phyloP scores from a whole-genome alignment of 2,888 invertebrate species.

The Neocrepidodera transversa region DNA sequence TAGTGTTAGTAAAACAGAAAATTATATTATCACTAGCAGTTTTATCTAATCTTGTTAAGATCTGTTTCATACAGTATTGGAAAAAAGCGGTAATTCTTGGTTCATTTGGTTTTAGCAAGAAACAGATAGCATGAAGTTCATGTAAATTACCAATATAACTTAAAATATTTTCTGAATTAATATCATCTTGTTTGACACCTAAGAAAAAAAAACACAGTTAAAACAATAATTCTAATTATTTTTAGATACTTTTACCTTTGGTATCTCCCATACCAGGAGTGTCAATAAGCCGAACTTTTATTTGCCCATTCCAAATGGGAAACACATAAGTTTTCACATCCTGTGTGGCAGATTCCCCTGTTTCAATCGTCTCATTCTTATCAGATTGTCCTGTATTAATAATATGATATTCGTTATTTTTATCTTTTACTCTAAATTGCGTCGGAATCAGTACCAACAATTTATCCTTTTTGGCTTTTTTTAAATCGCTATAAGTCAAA shows the following conservation, averaged over 20 bases:
- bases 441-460: constrained; percentile 50
- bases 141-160: constrained; percentile 49
- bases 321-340: constrained; percentile 46
- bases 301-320: constrained; percentile 37
- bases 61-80: constrained; percentile 53
- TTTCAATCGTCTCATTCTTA: constrained; percentile 41
- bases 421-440: constrained; percentile 46
- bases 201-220: neutral
- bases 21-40: constrained; percentile 53
- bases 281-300: constrained; percentile 52
- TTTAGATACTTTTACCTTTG: constrained; percentile 45
- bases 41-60: constrained; percentile 54
- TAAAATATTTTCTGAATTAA: constrained; percentile 51
- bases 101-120: constrained; percentile 51
- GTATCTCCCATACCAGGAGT: constrained; percentile 55
- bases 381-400: constrained; percentile 46
- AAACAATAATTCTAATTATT: neutral
- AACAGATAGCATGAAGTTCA: constrained; percentile 53
- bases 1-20: constrained; percentile 54
- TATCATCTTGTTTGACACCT: constrained; percentile 43
- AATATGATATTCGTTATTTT: constrained; percentile 39
- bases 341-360: constrained; percentile 44
- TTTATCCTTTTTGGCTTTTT: constrained; percentile 42
- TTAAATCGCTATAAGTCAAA: constrained; percentile 43
- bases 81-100: constrained; percentile 51